Conservation (phyloP, 2,797 vertebrate species). For the Poecilia velifera region DNA sequence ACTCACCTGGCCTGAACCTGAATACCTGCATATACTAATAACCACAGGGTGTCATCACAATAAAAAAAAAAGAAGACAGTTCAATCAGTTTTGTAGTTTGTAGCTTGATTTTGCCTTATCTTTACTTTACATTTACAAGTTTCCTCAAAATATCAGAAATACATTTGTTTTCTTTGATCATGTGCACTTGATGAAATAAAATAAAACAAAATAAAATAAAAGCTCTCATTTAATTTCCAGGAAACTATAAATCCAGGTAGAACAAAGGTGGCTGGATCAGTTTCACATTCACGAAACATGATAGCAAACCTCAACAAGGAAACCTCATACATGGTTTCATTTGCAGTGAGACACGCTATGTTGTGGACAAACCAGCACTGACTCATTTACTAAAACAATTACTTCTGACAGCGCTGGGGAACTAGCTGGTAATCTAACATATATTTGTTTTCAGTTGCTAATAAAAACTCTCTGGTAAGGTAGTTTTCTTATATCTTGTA, state of each 20-base stretch:
- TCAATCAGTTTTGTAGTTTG: neutral
- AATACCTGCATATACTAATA: conserved; percentile 19
- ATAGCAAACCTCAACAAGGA: neutral
- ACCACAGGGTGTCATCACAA: neutral
- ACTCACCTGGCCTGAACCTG: conserved; percentile 41
- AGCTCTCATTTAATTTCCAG: neutral
- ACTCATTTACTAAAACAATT: neutral
- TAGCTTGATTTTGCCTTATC: neutral
- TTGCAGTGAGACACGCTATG: neutral
- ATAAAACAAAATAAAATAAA: neutral
- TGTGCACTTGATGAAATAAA: too few relatives aligned
- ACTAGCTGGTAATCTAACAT: neutral
- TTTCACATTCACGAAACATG: neutral
- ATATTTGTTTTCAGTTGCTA: neutral
- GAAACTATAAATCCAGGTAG: neutral
- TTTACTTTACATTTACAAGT: neutral
- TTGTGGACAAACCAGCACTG: neutral
- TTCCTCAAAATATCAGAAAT: neutral
- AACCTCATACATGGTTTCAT: neutral
- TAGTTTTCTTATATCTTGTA: neutral
- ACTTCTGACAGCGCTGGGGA: neutral
- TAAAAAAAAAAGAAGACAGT: neutral
- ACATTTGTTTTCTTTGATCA: neutral
- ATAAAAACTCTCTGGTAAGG: neutral
- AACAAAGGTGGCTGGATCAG: neutral